Conservation (phyloP, 2,797 vertebrate genomes). For the Sciurus vulgaris region DNA sequence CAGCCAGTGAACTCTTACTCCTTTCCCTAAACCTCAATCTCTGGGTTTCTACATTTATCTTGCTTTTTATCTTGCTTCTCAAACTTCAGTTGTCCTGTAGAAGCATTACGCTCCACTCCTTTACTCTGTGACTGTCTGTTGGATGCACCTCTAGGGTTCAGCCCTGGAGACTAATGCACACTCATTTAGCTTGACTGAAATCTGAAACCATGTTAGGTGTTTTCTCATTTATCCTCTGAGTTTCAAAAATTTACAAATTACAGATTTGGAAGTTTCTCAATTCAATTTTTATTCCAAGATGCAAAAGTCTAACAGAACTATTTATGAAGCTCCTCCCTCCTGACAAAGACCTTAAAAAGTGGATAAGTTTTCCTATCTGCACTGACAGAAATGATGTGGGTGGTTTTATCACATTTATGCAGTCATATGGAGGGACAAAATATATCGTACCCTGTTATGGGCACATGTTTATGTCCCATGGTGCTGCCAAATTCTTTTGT, state of each 20-base stretch:
- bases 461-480: neutral
- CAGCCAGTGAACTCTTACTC: neutral
- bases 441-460: neutral
- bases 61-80: neutral
- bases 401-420: neutral
- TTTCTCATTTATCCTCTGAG: neutral
- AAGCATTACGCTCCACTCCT: neutral
- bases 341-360: neutral
- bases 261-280: neutral
- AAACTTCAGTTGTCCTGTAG: neutral
- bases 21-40: neutral
- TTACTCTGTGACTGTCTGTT: neutral
- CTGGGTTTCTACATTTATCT: neutral
- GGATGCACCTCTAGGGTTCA: neutral
- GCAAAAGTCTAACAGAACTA: neutral
- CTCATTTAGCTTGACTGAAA: neutral
- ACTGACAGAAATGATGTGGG: neutral
- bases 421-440: neutral
- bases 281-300: slow-evolving; percentile 21
- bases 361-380: neutral
- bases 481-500: neutral
- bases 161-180: neutral
- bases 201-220: neutral
- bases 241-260: neutral
- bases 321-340: too few species aligned